Percentiles rank a stretch among this genome's conserved stretches.
Evolutionary conservation across 2,797 vertebrate species (phyloP).

Genomic region (Galagoides demidoff): DNA sequence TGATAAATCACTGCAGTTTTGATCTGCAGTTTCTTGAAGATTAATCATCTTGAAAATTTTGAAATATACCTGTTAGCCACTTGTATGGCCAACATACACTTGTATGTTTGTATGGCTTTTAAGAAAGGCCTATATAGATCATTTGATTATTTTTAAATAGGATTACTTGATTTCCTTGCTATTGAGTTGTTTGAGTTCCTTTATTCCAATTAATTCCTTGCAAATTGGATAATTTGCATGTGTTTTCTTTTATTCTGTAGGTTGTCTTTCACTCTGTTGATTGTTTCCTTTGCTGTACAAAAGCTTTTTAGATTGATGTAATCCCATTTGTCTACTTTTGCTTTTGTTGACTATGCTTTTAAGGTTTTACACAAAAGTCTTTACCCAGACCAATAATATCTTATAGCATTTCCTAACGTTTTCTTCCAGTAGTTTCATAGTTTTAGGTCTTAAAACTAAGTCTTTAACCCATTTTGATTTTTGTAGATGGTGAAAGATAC

Average conservation of each 20-base stretch:
- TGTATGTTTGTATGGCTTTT: background rate
- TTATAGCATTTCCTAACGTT: no score
- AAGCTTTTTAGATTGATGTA: no score
- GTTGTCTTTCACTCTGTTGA: no score
- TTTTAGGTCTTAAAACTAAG: no score
- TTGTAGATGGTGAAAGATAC: no score
- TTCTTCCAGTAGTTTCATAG: no score
- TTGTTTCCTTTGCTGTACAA: no score
- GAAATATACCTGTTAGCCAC: background rate
- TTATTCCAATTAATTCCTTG: background rate
- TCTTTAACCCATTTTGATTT: no score
- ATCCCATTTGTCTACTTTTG: no score
- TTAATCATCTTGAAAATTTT: background rate
- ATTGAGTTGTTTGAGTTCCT: background rate
- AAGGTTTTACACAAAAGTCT: no score
- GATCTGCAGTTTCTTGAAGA: background rate
- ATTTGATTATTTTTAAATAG: background rate
- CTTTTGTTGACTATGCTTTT: no score
- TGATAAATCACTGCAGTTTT: background rate
- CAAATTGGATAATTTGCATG: background rate
- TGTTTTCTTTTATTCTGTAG: background rate
- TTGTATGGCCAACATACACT: background rate
- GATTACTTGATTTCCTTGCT: background rate
- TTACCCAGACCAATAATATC: no score
- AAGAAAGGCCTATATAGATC: background rate